Conservation (phyloP, 2,113 vertebrate species). For the Suricata suricatta region DNA sequence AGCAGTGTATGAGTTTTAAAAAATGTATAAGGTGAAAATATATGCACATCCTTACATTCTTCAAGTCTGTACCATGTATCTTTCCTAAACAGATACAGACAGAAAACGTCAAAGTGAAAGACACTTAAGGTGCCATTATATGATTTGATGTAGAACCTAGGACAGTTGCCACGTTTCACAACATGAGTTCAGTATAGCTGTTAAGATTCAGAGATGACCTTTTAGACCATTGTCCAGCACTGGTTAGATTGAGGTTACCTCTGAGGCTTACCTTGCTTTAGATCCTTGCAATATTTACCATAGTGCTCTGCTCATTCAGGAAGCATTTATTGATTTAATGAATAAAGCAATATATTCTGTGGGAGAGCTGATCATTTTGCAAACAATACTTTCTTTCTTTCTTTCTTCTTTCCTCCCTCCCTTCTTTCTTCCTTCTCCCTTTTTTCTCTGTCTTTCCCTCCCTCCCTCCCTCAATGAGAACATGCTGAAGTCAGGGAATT, state of each 20-base stretch:
- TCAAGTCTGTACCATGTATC: neutral
- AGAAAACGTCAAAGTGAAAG: neutral
- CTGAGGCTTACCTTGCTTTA: neutral
- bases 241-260: neutral
- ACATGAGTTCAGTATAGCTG: neutral
- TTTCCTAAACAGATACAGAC: neutral
- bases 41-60: neutral
- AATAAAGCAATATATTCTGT: neutral
- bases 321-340: conserved; percentile 35
- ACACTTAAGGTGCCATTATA: neutral
- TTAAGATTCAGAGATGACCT: neutral
- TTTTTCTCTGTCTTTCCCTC: no score
- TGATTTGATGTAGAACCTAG: neutral
- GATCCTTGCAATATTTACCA: neutral
- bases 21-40: neutral
- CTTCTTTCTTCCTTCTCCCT: no score
- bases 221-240: neutral
- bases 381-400: neutral
- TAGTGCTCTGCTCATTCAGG: neutral
- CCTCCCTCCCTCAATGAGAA: neutral
- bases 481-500: neutral
- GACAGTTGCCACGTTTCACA: neutral
- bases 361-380: neutral
- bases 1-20: neutral
- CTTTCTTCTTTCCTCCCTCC: neutral